These are phyloP conservation scores for Rhingia rostrata DNA, from an alignment of 2,888 invertebrate genomes.

Conservation along the genomic window DNA sequence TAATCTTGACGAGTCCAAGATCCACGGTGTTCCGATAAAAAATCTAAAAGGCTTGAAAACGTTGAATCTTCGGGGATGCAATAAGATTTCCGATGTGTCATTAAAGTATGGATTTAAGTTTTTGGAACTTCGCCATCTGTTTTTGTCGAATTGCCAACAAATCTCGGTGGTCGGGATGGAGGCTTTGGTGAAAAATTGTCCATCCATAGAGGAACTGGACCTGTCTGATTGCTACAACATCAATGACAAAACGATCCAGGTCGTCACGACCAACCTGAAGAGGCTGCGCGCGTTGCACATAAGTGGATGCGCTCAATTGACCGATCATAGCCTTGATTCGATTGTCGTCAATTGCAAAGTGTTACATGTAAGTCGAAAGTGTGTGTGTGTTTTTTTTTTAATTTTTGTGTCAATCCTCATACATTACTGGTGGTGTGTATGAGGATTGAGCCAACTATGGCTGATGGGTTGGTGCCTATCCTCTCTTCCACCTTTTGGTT, in stretches of 20 bases:
- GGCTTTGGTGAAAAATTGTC: slow-evolving; percentile 86
- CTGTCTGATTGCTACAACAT: slow-evolving; percentile 88
- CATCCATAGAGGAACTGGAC: slow-evolving; percentile 87
- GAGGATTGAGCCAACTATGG: no score
- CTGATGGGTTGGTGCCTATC: no score
- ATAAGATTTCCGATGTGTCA: slow-evolving; percentile 88
- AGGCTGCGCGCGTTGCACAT: slow-evolving; percentile 80
- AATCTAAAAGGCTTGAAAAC: slow-evolving; percentile 84
- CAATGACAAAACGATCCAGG: slow-evolving; percentile 86
- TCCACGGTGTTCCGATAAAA: slow-evolving; percentile 84
- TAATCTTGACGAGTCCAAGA: slow-evolving; percentile 77
- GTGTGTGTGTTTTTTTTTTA: neutral
- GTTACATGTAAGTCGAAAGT: slow-evolving; percentile 78
- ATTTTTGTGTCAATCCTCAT: no score
- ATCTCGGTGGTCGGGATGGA: slow-evolving; percentile 87
- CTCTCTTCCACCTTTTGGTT: no score
- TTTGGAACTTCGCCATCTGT: slow-evolving; percentile 85
- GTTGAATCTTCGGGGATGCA: slow-evolving; percentile 88
- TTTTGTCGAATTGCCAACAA: slow-evolving; percentile 88
- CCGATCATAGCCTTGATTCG: slow-evolving; percentile 84
- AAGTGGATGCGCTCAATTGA: slow-evolving; percentile 84
- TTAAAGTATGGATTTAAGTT: slow-evolving; percentile 88
- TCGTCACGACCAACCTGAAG: slow-evolving; percentile 82
- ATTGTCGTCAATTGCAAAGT: slow-evolving; percentile 83
- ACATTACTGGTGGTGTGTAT: no score